phyloP scores from a whole-genome alignment of 2,888 invertebrate species.

The Tuta absoluta region DNA sequence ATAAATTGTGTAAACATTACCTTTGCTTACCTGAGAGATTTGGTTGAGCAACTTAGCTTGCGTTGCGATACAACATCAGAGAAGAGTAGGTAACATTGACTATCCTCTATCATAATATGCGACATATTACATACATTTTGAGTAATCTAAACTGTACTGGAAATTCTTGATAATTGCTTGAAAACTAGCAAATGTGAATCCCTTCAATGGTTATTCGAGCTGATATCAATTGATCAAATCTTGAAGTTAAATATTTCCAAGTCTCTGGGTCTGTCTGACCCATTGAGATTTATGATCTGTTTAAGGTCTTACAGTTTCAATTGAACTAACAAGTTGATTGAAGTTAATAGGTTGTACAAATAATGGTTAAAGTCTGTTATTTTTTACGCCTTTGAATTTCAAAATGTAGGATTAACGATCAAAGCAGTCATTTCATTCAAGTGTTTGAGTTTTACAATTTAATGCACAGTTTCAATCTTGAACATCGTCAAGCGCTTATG shows the following conservation, averaged over 20 bases:
- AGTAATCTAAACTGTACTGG: no score
- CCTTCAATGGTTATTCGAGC: no score
- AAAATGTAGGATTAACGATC: neutral
- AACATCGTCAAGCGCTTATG: neutral
- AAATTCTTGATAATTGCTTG: no score
- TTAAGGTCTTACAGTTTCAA: neutral
- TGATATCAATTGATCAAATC: no score
- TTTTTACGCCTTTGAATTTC: neutral
- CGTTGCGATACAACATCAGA: neutral
- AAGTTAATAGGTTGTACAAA: slow-evolving; percentile 11
- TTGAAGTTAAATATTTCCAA: no score
- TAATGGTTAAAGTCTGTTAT: neutral
- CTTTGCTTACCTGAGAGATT: slow-evolving; percentile 2
- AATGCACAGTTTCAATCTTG: neutral
- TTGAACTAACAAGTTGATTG: slow-evolving; percentile 17
- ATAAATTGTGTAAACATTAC: neutral
- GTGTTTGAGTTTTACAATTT: neutral
- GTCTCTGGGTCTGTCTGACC: neutral
- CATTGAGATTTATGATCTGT: slow-evolving; percentile 1
- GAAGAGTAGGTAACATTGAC: neutral
- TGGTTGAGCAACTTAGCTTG: neutral
- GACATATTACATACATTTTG: no score
- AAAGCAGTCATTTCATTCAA: neutral
- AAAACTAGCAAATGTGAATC: no score
- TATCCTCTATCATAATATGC: no score